A percentile compares a stretch with the other conserved stretches of the same genome.
Evolutionary conservation across 2,797 vertebrate genomes (phyloP).

Genomic region (Nyctalus aviator): DNA sequence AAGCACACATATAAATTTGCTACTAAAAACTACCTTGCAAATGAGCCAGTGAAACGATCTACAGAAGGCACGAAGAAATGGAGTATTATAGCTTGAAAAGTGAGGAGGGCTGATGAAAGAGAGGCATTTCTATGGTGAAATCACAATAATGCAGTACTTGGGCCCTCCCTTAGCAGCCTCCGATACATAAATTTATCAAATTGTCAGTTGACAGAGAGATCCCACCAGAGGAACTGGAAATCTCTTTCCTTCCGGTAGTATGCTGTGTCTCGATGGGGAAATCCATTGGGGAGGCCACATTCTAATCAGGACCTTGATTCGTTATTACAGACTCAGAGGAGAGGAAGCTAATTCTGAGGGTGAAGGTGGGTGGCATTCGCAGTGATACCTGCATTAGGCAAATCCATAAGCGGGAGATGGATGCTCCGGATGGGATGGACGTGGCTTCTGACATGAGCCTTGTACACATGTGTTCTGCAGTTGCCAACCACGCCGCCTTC

Average conservation of each 20-base stretch:
- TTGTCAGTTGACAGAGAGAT: background rate
- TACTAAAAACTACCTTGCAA: conserved; percentile 12
- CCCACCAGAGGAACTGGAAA: background rate
- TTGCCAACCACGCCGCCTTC: background rate
- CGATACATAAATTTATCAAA: background rate
- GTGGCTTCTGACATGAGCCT: background rate
- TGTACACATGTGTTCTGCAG: background rate
- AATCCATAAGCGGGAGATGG: background rate
- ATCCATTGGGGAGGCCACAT: background rate
- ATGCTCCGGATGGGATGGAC: too few species aligned
- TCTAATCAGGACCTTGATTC: background rate
- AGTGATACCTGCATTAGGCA: background rate
- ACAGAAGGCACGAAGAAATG: background rate
- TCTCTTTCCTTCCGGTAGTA: background rate
- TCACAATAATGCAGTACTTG: background rate
- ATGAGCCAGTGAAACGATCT: background rate
- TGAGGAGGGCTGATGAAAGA: background rate
- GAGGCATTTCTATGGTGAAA: background rate
- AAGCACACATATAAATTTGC: background rate
- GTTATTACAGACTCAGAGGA: background rate
- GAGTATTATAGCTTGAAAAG: background rate
- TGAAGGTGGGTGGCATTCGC: background rate
- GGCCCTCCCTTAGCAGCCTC: background rate
- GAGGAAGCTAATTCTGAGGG: background rate
- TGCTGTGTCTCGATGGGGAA: background rate